Base-by-base conservation (phyloP, 2,113 vertebrate genomes). In the Otolemur garnettii region DNA sequence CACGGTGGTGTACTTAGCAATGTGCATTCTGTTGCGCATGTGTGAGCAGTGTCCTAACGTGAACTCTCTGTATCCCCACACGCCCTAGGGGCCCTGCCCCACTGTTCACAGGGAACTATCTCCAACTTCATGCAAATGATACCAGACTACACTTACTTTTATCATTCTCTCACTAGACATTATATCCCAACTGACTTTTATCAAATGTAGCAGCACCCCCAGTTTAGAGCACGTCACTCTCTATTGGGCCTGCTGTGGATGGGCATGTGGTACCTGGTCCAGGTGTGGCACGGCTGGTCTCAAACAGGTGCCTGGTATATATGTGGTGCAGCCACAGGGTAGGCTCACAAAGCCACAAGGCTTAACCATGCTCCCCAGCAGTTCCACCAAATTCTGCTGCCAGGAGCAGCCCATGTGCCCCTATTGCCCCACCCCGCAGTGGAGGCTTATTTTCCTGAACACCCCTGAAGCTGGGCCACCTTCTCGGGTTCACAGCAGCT, bases 1-100 rank as follows among this genome's bases (percentile, higher is more conserved):
- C 2, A 15, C 15, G 19, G 3, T 0, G 10, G 15, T 0, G 7
- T 33, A 4, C 77, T 55, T 12, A 12, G 9, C 12, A 10, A 7
- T 1, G 3, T 4, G 8, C 42, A 0, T n/a, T 26, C 59, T 14
- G 4, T 4, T 28, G 1, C 1, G 9, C 2, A 5, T 2, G 28
- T 8, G 17, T 83, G 19, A 1, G 15, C 33, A 59, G 12, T 45
- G 35, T 18, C 64, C 10, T 42, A 45, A 83, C 12, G 12, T 1
- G 2, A 21, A 66, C 38, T 1, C 3, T 2, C 13, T 12, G 8
- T 59, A 64, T 7, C 59, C 53, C 15, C 59, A 21, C 19, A 18
- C 3, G 4, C 26, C 62, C 35, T 11, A 6, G 35, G 35, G 35
- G n/a, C 72, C 72, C 72, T 1, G 0, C 7, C 22, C 38, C 24